A percentile compares a stretch with the other conserved stretches of the same genome.
These are phyloP conservation scores for Philaenus spumarius DNA, from an alignment of 1,140 invertebrate species.

Conservation along the genomic window DNA sequence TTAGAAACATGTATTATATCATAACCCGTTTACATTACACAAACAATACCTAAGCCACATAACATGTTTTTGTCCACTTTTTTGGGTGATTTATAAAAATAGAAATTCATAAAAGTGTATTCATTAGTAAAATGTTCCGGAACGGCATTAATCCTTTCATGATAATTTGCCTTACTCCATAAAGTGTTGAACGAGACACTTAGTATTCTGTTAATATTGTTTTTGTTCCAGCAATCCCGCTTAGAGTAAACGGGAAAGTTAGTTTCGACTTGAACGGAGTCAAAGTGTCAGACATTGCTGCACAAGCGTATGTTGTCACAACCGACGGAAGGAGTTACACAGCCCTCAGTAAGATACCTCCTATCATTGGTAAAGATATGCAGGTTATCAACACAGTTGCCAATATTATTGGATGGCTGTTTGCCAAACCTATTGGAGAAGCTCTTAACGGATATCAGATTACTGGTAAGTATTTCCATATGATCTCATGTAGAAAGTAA, in stretches of 20 bases:
- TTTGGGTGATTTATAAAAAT: too few species aligned
- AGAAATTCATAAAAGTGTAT: too few species aligned
- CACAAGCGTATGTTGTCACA: conserved; percentile 89
- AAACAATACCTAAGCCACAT: too few species aligned
- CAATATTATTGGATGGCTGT: conserved; percentile 82
- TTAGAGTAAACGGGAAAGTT: conserved; percentile 80
- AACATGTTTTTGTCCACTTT: too few species aligned
- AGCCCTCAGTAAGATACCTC: conserved; percentile 72
- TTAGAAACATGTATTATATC: too few species aligned
- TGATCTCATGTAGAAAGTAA: too few species aligned
- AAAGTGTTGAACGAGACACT: too few species aligned
- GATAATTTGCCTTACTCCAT: too few species aligned
- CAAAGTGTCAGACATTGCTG: conserved; percentile 63
- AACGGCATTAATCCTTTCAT: too few species aligned
- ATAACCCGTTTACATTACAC: too few species aligned
- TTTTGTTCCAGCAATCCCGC: conserved; percentile 62
- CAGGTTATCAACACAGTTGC: conserved; percentile 68
- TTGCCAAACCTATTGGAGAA: conserved; percentile 67
- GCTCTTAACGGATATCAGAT: conserved; percentile 82
- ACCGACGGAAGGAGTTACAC: conserved; percentile 85
- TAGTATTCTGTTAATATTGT: too few species aligned
- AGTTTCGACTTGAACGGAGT: conserved; percentile 71
- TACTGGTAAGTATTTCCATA: conserved; percentile 46
- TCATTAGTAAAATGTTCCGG: too few species aligned
- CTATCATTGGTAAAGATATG: conserved; percentile 64